Evolutionary conservation across 2,797 vertebrate species (phyloP).

Genomic region (Acanthurus leucopareius): DNA sequence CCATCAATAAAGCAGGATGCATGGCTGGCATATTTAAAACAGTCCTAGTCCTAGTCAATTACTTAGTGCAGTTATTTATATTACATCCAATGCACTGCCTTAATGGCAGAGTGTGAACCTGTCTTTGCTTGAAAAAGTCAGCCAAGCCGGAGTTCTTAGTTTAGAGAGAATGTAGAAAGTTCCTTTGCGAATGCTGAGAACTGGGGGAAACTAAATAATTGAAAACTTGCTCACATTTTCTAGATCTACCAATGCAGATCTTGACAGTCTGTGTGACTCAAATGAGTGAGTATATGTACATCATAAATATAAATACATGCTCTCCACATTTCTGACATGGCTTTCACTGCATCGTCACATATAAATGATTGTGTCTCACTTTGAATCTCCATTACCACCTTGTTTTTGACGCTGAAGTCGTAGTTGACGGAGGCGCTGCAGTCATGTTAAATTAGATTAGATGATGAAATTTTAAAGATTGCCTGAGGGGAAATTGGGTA

Average conservation of each 20-base stretch:
- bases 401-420: slow-evolving; percentile 56
- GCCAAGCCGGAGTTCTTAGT: slow-evolving; percentile 16
- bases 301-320: slow-evolving; percentile 48
- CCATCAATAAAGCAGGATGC: neutral
- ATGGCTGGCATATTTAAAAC: neutral
- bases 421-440: slow-evolving; percentile 53
- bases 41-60: slow-evolving; percentile 1
- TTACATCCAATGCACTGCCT: slow-evolving; percentile 8
- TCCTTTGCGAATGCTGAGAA: slow-evolving; percentile 34
- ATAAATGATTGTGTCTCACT: slow-evolving; percentile 53
- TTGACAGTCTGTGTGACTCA: slow-evolving; percentile 84
- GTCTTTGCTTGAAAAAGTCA: slow-evolving; percentile 11
- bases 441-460: slow-evolving; percentile 73
- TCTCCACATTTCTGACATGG: slow-evolving; percentile 1
- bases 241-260: slow-evolving; percentile 87
- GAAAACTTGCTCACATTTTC: slow-evolving; percentile 85
- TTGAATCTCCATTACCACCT: slow-evolving; percentile 57
- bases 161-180: slow-evolving; percentile 17
- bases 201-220: slow-evolving; percentile 31
- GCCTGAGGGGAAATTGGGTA: slow-evolving; percentile 63
- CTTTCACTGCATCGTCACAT: slow-evolving; percentile 35
- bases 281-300: slow-evolving; percentile 87
- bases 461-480: slow-evolving; percentile 74
- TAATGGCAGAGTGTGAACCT: slow-evolving; percentile 41
- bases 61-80: slow-evolving; percentile 23